These are phyloP conservation scores for Erythrolamprus reginae DNA, from an alignment of 2,113 vertebrate species.

Conservation along the genomic window DNA sequence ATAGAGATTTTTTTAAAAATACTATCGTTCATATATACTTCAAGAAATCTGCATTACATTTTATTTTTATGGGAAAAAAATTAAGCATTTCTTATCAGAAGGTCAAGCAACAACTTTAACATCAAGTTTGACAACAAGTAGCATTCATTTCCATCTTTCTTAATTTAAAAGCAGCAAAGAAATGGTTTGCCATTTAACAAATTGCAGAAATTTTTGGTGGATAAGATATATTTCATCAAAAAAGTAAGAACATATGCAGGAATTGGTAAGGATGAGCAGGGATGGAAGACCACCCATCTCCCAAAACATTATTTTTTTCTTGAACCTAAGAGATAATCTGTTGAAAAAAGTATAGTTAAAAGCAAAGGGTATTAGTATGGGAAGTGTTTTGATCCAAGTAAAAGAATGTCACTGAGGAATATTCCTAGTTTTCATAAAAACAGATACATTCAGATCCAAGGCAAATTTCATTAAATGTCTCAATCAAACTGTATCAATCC, in stretches of 20 bases:
- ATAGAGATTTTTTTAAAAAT: too few species aligned
- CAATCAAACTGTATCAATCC: background rate
- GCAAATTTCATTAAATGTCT: background rate
- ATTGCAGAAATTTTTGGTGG: background rate
- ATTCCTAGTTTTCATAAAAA: background rate
- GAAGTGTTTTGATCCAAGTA: background rate
- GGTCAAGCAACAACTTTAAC: background rate
- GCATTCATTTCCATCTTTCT: background rate
- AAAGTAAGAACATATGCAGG: background rate
- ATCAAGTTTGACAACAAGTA: conserved; percentile 4
- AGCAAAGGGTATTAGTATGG: background rate
- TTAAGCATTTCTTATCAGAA: background rate
- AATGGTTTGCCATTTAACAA: background rate
- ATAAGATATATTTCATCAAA: background rate
- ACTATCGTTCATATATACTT: background rate
- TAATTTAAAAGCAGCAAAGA: background rate
- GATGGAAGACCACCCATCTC: background rate
- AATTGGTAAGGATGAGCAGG: too few species aligned
- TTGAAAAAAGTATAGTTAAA: background rate
- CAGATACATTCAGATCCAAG: background rate
- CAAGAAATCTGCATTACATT: background rate
- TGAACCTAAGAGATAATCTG: background rate
- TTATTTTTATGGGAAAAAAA: background rate
- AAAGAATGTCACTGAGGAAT: background rate
- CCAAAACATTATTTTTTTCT: background rate